Evolutionary conservation across 2,797 vertebrate species (phyloP).

Genomic region (Enoplosus armatus): DNA sequence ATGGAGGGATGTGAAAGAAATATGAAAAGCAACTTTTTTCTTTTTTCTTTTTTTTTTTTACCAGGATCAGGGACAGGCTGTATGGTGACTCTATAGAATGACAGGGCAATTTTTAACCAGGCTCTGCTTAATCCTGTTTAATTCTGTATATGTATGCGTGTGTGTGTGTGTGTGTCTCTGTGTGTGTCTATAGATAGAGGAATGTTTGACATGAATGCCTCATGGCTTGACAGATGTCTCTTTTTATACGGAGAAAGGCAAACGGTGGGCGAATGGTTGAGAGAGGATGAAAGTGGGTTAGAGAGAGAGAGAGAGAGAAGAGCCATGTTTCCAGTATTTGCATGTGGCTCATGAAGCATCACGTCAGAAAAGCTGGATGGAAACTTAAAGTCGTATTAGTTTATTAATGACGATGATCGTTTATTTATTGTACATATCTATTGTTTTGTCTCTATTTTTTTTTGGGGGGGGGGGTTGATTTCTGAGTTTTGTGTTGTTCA

Average conservation of each 20-base stretch:
- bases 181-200: constrained; percentile 20
- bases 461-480: too few species aligned
- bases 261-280: neutral
- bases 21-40: neutral
- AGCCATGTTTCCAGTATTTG: neutral
- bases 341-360: neutral
- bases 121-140: constrained; percentile 23
- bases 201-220: constrained; percentile 38
- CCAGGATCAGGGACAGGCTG: neutral
- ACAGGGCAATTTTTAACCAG: constrained; percentile 12
- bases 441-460: too few species aligned
- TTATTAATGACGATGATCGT: too few species aligned
- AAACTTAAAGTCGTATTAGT: too few species aligned
- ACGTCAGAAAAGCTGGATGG: neutral
- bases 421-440: too few species aligned
- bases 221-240: constrained; percentile 32
- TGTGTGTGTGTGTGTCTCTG: neutral
- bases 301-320: neutral
- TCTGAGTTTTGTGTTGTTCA: too few species aligned
- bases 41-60: too few species aligned
- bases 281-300: constrained; percentile 18
- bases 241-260: constrained; percentile 11
- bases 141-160: neutral
- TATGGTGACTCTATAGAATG: neutral
- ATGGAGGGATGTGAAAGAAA: neutral